These are phyloP conservation scores for Chelmon rostratus DNA, from an alignment of 2,797 vertebrate genomes.

Conservation along the genomic window DNA sequence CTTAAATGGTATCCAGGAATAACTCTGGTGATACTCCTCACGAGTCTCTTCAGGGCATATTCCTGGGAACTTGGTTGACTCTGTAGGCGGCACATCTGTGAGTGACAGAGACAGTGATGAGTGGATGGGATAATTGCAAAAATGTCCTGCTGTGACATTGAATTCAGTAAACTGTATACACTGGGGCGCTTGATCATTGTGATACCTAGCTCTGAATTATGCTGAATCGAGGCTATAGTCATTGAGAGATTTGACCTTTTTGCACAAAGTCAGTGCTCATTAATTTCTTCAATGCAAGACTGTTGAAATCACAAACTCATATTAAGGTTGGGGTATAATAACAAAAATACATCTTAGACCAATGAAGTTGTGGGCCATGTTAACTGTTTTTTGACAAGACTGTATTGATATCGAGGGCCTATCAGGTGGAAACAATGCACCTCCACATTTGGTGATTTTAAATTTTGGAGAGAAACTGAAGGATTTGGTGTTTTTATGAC, in stretches of 20 bases:
- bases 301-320: not conserved
- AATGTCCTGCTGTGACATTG: not conserved
- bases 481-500: too few relatives aligned
- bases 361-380: not conserved
- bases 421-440: too few relatives aligned
- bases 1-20: constrained; percentile 90
- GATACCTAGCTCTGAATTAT: not conserved
- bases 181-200: not conserved
- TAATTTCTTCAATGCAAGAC: not conserved
- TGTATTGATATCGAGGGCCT: too few relatives aligned
- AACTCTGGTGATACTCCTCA: constrained; percentile 48
- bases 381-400: too few relatives aligned
- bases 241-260: too few relatives aligned
- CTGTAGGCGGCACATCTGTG: constrained; percentile 88
- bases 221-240: too few relatives aligned
- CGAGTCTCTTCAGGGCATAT: constrained; percentile 84
- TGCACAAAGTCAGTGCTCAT: not conserved
- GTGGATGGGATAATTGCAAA: not conserved
- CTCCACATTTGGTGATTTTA: too few relatives aligned
- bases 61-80: constrained; percentile 87
- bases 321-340: not conserved
- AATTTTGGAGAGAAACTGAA: too few relatives aligned
- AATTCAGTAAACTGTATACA: not conserved
- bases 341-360: not conserved
- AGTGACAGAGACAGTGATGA: constrained; percentile 18